Evolutionary conservation across 2,797 vertebrate species (phyloP).

Genomic region (Gambelia wislizenii): DNA sequence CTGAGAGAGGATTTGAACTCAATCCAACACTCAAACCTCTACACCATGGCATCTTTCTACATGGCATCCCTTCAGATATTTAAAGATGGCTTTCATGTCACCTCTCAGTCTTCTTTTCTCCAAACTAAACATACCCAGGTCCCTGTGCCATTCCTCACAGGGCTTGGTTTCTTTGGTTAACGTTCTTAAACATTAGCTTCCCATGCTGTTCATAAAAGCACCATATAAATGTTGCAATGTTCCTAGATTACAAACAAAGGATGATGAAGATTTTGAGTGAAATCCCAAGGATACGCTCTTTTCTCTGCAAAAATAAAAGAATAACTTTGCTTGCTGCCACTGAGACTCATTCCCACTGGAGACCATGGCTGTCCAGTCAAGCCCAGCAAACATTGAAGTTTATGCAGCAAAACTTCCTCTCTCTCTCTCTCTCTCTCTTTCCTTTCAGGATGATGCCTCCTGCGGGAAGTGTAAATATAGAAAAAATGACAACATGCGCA

Average conservation of each 20-base stretch:
- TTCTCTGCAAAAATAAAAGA: background rate
- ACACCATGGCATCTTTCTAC: too few species aligned
- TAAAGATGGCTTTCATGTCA: too few species aligned
- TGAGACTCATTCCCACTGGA: background rate
- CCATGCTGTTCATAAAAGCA: background rate
- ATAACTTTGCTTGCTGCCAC: background rate
- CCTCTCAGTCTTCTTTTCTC: too few species aligned
- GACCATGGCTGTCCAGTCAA: rapidly evolving
- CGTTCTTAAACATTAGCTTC: too few species aligned
- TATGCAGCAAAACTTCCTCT: conserved; percentile 54
- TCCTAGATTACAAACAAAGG: background rate
- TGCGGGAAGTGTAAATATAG: conserved; percentile 85
- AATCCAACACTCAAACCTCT: too few species aligned
- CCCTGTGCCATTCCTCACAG: too few species aligned
- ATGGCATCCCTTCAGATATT: too few species aligned
- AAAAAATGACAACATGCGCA: conserved; percentile 83
- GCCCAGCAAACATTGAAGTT: background rate
- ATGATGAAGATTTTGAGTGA: background rate
- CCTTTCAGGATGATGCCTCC: conserved; percentile 80
- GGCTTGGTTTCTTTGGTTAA: too few species aligned
- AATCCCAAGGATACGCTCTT: background rate
- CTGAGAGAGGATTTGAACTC: too few species aligned
- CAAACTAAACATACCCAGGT: too few species aligned
- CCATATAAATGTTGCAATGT: background rate
- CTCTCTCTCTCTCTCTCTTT: conserved; percentile 49